Percentiles rank a stretch among this genome's conserved stretches.
phyloP scores from a whole-genome alignment of 1,140 invertebrate genomes.

The Drosophila persimilis region DNA sequence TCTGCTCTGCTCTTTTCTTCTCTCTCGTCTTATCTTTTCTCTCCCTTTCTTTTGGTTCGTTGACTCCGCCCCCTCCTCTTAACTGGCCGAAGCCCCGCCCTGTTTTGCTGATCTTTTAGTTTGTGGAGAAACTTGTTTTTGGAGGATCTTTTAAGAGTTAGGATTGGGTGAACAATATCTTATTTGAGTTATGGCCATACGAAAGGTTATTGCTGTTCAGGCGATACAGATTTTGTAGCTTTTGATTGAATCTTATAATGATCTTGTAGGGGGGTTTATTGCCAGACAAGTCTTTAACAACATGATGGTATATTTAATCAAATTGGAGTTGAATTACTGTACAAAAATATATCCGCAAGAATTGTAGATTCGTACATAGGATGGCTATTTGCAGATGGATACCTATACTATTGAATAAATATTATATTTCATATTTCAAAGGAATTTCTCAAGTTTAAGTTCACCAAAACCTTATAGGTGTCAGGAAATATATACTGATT shows the following conservation, averaged over 20 bases:
- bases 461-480: no score
- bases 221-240: neutral
- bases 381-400: no score
- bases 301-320: no score
- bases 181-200: conserved; percentile 7
- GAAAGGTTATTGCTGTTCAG: conserved; percentile 34
- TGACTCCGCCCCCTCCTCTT: conserved; percentile 22
- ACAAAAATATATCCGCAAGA: no score
- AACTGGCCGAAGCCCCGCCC: conserved; percentile 18
- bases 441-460: no score
- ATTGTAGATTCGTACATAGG: neutral
- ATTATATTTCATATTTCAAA: no score
- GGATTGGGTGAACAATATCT: conserved; percentile 28
- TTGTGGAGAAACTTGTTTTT: conserved; percentile 22
- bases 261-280: no score
- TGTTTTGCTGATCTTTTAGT: neutral
- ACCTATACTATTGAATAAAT: no score
- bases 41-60: neutral
- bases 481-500: no score
- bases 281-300: no score
- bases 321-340: no score
- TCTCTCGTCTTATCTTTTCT: neutral
- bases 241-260: no score
- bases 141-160: conserved; percentile 3
- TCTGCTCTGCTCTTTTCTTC: neutral